These are phyloP conservation scores for Apodemus sylvaticus DNA, from an alignment of 2,113 vertebrate species.

Conservation along the genomic window DNA sequence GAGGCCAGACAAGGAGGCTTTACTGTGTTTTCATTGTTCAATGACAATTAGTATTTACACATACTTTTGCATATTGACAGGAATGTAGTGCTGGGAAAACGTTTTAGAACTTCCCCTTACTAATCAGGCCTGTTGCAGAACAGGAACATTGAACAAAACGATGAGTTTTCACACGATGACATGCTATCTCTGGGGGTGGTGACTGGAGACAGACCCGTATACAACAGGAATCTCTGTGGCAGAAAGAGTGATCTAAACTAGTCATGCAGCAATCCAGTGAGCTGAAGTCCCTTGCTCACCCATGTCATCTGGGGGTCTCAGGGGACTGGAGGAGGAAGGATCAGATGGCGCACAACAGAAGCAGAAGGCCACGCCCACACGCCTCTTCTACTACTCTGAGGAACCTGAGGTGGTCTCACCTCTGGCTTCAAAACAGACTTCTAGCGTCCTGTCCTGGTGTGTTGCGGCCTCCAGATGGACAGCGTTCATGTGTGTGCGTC, in stretches of 20 bases:
- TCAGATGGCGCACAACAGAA: not conserved
- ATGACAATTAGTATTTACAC: not conserved
- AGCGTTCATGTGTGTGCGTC: not conserved
- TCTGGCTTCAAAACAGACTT: not conserved
- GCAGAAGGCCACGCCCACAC: fast-evolving
- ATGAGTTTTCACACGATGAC: not conserved
- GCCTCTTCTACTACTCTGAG: not conserved
- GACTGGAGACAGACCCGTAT: not conserved
- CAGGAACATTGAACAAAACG: not conserved
- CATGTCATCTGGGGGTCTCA: not conserved
- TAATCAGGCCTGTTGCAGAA: not conserved
- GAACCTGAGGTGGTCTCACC: not conserved
- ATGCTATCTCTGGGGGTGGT: not conserved
- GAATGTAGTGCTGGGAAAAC: not conserved
- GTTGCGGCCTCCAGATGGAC: not conserved
- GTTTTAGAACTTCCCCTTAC: not conserved
- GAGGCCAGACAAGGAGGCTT: too few relatives aligned
- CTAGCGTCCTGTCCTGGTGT: not conserved
- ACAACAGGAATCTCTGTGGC: not conserved
- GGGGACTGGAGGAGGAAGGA: not conserved
- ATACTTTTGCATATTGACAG: not conserved
- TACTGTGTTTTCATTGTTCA: not conserved
- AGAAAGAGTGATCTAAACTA: not conserved
- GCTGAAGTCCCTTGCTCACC: not conserved
- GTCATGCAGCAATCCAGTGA: not conserved